Evolutionary conservation across 2,113 vertebrate species (phyloP), one percentile per base, ranked within the genome.

Genomic region (Syrmaticus mikado): DNA sequence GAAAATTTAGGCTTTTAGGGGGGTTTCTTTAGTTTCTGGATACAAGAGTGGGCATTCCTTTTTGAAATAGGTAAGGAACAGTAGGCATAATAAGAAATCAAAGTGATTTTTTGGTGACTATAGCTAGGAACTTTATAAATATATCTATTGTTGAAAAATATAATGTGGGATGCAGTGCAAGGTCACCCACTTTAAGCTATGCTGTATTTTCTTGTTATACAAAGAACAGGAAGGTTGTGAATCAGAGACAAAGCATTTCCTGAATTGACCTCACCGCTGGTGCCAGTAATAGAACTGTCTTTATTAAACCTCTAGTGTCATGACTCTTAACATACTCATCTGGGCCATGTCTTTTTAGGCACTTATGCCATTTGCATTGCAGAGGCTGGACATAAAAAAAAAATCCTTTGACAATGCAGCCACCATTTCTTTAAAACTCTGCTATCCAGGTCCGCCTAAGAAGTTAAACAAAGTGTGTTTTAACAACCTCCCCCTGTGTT

Each of bases 171-270:
- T 81, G 32, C 28, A 22, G 18, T 57, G 46, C 55, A 41, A 87
- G 46, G 4, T 90, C 45, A 76, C 67, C 34, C 45, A 80, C 13
- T 60, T 89, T 81, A 36, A 89, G 46, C 53, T 65, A 30, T 10
- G 13, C 41, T 82, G 50, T 77, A 79, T 45, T 89, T 82, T 46
- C 67, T 79, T 41, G 52, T 87, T 82, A 90, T 78, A 43, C 46
- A 65, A 88, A 73, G 66, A 75, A 38, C 36, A 58, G 94, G 88
- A 93, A 70, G 85, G 55, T 16, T 93, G 67, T 61, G 84, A 84
- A 90, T 58, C 74, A 66, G 76, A 30, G 3, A 8, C n/a, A n/a
- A 25, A 70, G 16, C 3, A 18, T 89, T 88, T 87, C 85, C 90
- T 88, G 62, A 78, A 50, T 11, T 67, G 83, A 91, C n/a, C 41